Evolutionary conservation across 2,113 vertebrate genomes (phyloP), one percentile per base, ranked within the genome.

Genomic region (Archocentrus centrarchus): DNA sequence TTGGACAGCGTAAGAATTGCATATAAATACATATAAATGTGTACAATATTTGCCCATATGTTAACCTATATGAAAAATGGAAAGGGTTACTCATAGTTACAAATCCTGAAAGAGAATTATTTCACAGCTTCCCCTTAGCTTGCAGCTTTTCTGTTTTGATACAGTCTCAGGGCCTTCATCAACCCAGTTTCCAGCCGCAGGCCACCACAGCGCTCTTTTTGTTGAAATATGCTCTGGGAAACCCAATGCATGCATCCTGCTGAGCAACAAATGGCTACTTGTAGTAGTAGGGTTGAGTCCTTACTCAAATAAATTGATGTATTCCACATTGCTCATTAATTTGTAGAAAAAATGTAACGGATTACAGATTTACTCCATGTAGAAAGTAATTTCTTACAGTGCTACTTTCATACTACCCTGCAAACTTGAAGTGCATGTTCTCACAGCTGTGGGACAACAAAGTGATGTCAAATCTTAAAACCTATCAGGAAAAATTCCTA

Each of bases 171-270:
- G 20, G 44, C 66, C 50, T 73, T 50, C 11, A 20, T 55, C 7
- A 53, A 53, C 50, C 50, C 6, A 4, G 47, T 73, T 73, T 73
- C 27, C 20, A 35, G 68, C 68, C 50, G 47, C 27, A 73, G 68
- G 47, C 24, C 68, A 73, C 47, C 68, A 55, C 68, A 73, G 47
- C 0, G 2, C 27, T 53, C 47, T 35, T 55, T 73, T 73, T 32
- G 47, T 55, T 73, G 47, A 73, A 35, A 73, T 55, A 73, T 73
- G 47, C 47, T 73, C 17, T 35, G 68, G 68, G 53, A 73, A 55
- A 73, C 30, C 68, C 68, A 55, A n/a, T 73, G 27, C 68, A 55
- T n/a, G 2, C 68, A 73, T 55, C 27, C 68, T 35, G 68, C 68
- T 73, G 68, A n/a, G 68, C 27, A 73, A 73, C 68, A 73, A 53